A percentile compares a stretch with the other conserved stretches of the same genome.
Conservation (phyloP, 2,888 invertebrate species). For the Polylopha cassiicola region DNA sequence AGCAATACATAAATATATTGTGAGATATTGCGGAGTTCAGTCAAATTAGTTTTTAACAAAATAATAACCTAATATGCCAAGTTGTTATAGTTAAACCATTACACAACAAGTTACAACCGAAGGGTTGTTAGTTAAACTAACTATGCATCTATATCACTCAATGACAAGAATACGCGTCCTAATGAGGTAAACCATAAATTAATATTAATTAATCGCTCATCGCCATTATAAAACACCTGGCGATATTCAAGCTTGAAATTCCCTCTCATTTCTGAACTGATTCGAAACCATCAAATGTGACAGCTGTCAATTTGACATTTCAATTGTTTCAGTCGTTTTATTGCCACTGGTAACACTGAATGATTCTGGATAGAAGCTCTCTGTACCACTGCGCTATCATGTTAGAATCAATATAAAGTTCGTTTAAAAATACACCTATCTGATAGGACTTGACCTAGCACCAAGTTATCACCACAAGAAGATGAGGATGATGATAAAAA, state of each 20-base stretch:
- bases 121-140: conserved; percentile 38
- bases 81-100: conserved; percentile 31
- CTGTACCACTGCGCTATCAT: conserved; percentile 49
- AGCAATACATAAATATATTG: conserved; percentile 46
- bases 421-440: conserved; percentile 27
- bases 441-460: conserved; percentile 54
- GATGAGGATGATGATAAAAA: conserved; percentile 39
- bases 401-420: conserved; percentile 30
- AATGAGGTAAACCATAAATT: conserved; percentile 46
- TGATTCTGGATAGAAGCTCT: conserved; percentile 47
- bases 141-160: conserved; percentile 55
- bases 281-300: conserved; percentile 56
- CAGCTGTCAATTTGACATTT: conserved; percentile 59
- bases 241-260: conserved; percentile 19
- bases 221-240: conserved; percentile 2
- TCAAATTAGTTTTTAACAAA: conserved; percentile 58
- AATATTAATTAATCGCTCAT: conserved; percentile 33
- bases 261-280: conserved; percentile 38
- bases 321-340: conserved; percentile 39
- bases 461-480: conserved; percentile 60
- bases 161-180: conserved; percentile 60
- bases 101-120: conserved; percentile 43
- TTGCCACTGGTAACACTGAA: conserved; percentile 45
- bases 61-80: conserved; percentile 37
- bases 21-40: conserved; percentile 69